These are phyloP conservation scores for Romanogobio albipinnatus DNA, from an alignment of 2,113 vertebrate species.

Conservation along the genomic window DNA sequence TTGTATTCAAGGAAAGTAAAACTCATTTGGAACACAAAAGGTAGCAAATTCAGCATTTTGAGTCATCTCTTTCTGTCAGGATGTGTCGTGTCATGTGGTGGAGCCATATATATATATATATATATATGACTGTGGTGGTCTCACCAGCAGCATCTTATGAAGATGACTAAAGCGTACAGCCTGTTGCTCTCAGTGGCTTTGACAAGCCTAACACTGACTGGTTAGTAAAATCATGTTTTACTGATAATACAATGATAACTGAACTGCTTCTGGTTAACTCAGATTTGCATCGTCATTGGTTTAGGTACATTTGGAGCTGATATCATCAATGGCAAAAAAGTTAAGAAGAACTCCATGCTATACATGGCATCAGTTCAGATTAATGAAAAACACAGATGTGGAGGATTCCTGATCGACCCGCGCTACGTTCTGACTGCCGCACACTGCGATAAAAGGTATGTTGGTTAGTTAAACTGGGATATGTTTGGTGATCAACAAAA, in stretches of 20 bases:
- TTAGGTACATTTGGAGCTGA: slow-evolving; percentile 44
- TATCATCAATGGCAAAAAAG: slow-evolving; percentile 57
- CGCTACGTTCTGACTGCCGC: slow-evolving; percentile 60
- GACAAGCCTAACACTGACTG: background rate
- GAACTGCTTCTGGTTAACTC: background rate
- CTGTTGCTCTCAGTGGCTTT: slow-evolving; percentile 39
- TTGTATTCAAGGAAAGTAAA: background rate
- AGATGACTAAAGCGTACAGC: slow-evolving; percentile 1
- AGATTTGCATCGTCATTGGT: background rate
- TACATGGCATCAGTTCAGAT: slow-evolving; percentile 60
- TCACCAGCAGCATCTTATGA: background rate
- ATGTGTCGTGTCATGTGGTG: background rate
- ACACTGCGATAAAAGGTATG: slow-evolving; percentile 63
- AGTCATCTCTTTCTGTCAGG: background rate
- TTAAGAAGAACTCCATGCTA: slow-evolving; percentile 26
- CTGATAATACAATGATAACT: background rate
- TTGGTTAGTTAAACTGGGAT: background rate
- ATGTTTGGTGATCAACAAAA: background rate
- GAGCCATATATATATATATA: background rate
- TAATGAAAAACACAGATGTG: slow-evolving; percentile 42
- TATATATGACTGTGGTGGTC: background rate
- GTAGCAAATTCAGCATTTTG: background rate
- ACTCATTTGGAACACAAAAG: background rate
- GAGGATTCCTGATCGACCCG: slow-evolving; percentile 57
- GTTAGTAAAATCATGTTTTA: slow-evolving; percentile 10